Evolutionary conservation across 1,140 invertebrate genomes (phyloP).

Genomic region (Pomacea maculata): DNA sequence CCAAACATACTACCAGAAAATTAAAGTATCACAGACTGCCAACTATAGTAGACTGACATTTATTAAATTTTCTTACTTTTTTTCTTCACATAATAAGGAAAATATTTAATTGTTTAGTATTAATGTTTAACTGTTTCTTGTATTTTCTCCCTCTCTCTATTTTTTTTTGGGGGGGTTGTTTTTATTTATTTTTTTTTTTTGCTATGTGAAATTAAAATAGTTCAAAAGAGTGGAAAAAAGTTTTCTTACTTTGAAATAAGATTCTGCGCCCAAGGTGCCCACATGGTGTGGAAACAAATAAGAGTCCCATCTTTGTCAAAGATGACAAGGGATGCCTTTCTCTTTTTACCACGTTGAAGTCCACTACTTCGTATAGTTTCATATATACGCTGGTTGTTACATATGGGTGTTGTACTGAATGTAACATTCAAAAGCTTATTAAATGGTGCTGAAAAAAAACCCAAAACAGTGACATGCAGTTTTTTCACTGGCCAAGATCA

Average conservation of each 20-base stretch:
- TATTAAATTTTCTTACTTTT: too few species aligned
- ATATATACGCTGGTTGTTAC: not conserved
- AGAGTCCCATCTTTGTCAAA: constrained; percentile 70
- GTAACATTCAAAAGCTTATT: not conserved
- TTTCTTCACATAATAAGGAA: too few species aligned
- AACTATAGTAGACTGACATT: too few species aligned
- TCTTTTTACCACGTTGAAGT: constrained; percentile 28
- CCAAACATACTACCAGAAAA: constrained; percentile 1
- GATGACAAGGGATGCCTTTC: constrained; percentile 64
- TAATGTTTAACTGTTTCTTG: too few species aligned
- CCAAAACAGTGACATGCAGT: too few species aligned
- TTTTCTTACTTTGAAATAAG: constrained; percentile 55
- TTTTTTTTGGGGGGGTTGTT: too few species aligned
- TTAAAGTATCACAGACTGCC: not conserved
- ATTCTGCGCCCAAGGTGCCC: constrained; percentile 66
- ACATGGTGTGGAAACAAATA: constrained; percentile 69
- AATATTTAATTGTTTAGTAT: too few species aligned
- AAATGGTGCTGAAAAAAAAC: not conserved
- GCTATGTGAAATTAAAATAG: too few species aligned
- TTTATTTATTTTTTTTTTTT: too few species aligned
- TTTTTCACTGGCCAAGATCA: too few species aligned
- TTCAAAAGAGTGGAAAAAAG: not conserved
- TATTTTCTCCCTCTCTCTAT: too few species aligned
- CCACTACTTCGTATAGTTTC: constrained; percentile 49
- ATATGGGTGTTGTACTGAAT: not conserved